Evolutionary conservation across 2,797 vertebrate species (phyloP), one percentile per base, ranked within the genome.

Genomic region (Alcedo quadribrachys): DNA sequence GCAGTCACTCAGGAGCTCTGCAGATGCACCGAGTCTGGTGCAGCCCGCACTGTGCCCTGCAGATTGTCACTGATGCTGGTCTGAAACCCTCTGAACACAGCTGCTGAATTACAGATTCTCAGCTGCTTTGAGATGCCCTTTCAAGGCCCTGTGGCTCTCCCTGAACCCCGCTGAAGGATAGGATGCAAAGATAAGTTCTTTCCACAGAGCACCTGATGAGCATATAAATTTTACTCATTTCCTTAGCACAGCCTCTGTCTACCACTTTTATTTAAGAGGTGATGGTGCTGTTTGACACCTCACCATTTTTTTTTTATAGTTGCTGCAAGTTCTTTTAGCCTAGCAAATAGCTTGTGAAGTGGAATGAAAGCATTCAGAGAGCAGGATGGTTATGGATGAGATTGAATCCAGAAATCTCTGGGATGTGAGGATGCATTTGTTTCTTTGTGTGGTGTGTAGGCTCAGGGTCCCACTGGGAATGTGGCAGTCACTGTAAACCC

Each of bases 211-310:
- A 80, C 75, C 75, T 82, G 83, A 82, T 0, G 5, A 33, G 78
- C 1, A 6, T 78, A 69, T 82, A 78, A 53, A 77, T 93, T 68
- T 77, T 85, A 84, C 57, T 69, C 8, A 2, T 88, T 88, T 85
- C 85, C 79, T 85, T 55, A 83, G 73, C 90, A 66, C 43, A 85
- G 75, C 66, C 89, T 89, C 84, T 66, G 84, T 93, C 88, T 94
- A 69, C 76, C 79, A 32, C 81, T 85, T 91, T 22, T 30, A 46
- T 69, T 63, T 61, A 83, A 62, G 79, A 93, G 60, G 63, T 85
- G 84, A 15, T 69, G 69, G 74, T 45, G 43, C 51, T 88, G 66
- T 95, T 87, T 93, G 43, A 43, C 43, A 43, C 43, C 43, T 43
- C 43, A 43, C 43, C 43, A 43, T 43, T 43, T 43, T 43, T 43